Base-by-base conservation (phyloP, 2,113 vertebrate genomes). In the Australoheros scitulus region DNA sequence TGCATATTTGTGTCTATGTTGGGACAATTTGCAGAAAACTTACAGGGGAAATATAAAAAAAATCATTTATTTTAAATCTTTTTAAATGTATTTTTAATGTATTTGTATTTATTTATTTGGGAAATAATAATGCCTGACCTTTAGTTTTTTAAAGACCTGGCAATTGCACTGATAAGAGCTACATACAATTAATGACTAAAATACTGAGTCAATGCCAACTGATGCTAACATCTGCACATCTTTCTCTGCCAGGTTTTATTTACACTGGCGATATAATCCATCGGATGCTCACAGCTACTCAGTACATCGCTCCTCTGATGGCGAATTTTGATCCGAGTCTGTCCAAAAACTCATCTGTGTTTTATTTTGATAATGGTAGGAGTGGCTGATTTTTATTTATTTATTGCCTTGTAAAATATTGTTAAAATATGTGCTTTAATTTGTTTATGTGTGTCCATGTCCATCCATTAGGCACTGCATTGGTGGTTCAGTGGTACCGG, bases 231-330 rank as follows among this genome's bases (percentile, higher is more conserved):
- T 61, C 41, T 65, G 13, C 26, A 20, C 38, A 17, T 72, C 47
- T 81, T 70, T 2, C 17, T 78, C 36, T 14, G 17, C 0, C 90
- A 99, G 98, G 98, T 89, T 99, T 99, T 88, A 97, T 99, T 92
- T 99, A 99, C 93, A 99, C 98, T 32, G 98, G 98, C 91, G 97
- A 97, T 91, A 93, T 97, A 84, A 96, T 98, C 15, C 98, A 99
- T 92, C 96, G 93, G 88, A 97, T 99, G 97, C 91, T 99, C 83
- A 99, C 97, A 65, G 97, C 98, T 76, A 99, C 98, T 20, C 98
- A 99, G 93, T 99, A 99, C 81, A 97, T 99, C 50, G 98, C 98
- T 34, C 98, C 98, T 15, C 94, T 99, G 87, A 99, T 99, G 98
- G 98, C 97, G 11, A 97, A 99, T 91, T 98, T 99, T 77, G 98